A percentile compares a stretch with the other conserved stretches of the same genome.
Conservation (phyloP, 92 coral and sea anemone genomes). For the Zoanthus sansibaricus region DNA sequence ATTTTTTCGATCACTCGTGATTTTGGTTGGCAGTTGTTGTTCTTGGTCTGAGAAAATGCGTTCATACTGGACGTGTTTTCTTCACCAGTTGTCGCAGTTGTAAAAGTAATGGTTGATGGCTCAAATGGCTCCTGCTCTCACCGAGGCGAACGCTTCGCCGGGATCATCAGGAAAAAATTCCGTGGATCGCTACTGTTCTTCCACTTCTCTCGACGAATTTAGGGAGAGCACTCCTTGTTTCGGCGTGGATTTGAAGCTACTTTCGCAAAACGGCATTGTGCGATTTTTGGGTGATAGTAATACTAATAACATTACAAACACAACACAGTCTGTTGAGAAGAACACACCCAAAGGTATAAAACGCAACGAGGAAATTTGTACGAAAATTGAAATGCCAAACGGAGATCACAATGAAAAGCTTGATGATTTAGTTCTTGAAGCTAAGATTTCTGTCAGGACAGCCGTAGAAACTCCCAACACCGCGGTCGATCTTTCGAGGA, state of each 20-base stretch:
- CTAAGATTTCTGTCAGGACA: slow-evolving; percentile 58
- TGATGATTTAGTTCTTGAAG: slow-evolving; percentile 63
- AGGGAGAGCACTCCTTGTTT: slow-evolving; percentile 78
- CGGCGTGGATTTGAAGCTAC: slow-evolving; percentile 88
- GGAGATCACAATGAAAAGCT: slow-evolving; percentile 79
- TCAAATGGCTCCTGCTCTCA: slow-evolving; percentile 99
- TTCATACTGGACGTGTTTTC: slow-evolving; percentile 92
- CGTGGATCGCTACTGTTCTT: slow-evolving; percentile 94
- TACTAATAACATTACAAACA: slow-evolving; percentile 93
- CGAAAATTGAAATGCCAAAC: slow-evolving; percentile 90
- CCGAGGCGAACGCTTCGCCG: slow-evolving; percentile 99
- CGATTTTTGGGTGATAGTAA: slow-evolving; percentile 96
- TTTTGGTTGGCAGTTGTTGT: slow-evolving; percentile 64
- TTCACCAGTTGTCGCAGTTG: slow-evolving; percentile 91
- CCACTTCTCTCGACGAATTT: slow-evolving; percentile 88
- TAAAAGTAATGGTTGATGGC: slow-evolving; percentile 99
- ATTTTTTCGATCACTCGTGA: slow-evolving; percentile 38
- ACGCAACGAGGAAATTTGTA: slow-evolving; percentile 84
- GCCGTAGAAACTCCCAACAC: slow-evolving; percentile 77
- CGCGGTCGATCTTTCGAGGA: slow-evolving; percentile 82
- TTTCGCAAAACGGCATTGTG: slow-evolving; percentile 97
- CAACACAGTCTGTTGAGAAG: slow-evolving; percentile 85
- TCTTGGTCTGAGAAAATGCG: slow-evolving; percentile 89
- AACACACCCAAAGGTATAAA: slow-evolving; percentile 88
- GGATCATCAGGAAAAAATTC: slow-evolving; percentile 98